Percentiles rank a stretch among this genome's conserved stretches.
These are phyloP conservation scores for Cantharis flavilabris DNA, from an alignment of 2,888 invertebrate species.

Conservation along the genomic window DNA sequence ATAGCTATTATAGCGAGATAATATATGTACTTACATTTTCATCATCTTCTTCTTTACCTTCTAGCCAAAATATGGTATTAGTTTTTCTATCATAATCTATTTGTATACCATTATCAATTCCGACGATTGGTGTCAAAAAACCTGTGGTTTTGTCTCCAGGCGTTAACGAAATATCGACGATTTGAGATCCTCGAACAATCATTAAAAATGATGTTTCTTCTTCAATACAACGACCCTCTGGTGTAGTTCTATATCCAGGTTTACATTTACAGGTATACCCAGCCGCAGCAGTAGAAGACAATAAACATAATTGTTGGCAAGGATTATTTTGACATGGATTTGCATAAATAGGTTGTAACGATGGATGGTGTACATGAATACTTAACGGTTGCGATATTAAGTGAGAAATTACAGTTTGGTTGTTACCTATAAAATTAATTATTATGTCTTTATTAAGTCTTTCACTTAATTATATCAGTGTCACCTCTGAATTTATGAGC, in stretches of 20 bases:
- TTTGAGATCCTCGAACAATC: conserved; percentile 87
- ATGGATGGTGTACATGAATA: conserved; percentile 93
- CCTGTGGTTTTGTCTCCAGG: conserved; percentile 78
- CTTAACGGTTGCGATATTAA: conserved; percentile 93
- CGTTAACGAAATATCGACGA: conserved; percentile 80
- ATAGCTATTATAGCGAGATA: no score
- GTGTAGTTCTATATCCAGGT: conserved; percentile 74
- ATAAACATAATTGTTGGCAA: conserved; percentile 90
- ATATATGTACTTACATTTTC: conserved; percentile 58
- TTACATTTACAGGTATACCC: conserved; percentile 91
- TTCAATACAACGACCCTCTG: conserved; percentile 75
- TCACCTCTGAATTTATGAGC: conserved; percentile 82
- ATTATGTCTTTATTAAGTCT: neutral
- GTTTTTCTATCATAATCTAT: conserved; percentile 91
- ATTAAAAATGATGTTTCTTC: conserved; percentile 89
- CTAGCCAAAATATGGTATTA: conserved; percentile 86
- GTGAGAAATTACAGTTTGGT: conserved; percentile 93
- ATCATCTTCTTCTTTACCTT: conserved; percentile 75
- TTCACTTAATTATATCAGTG: neutral
- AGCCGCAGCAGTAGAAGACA: conserved; percentile 72
- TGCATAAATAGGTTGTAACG: conserved; percentile 80
- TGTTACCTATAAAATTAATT: conserved; percentile 63
- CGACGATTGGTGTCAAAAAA: conserved; percentile 84
- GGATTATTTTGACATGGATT: conserved; percentile 76
- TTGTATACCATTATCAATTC: conserved; percentile 84